A percentile compares a stretch with the other conserved stretches of the same genome.
These are phyloP conservation scores for Artemia franciscana DNA, from an alignment of 1,140 invertebrate species.

Conservation along the genomic window DNA sequence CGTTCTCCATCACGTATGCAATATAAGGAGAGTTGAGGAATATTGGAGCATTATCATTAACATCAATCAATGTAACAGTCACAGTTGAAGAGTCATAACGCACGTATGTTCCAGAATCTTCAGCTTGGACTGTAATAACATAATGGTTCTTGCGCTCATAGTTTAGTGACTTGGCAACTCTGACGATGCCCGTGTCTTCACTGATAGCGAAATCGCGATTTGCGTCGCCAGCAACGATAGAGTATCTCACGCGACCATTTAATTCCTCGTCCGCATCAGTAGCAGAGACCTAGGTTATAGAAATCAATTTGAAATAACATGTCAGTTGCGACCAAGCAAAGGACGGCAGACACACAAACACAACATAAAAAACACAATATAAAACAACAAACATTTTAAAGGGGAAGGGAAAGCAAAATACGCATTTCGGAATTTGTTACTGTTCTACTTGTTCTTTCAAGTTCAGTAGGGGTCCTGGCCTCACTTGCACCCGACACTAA, in stretches of 20 bases:
- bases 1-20: constrained; percentile 75
- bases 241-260: constrained; percentile 68
- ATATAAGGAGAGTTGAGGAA: constrained; percentile 75
- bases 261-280: constrained; percentile 70
- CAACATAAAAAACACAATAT: too few species aligned
- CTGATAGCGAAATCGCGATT: constrained; percentile 73
- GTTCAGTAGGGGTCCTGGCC: too few species aligned
- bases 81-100: constrained; percentile 41
- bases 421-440: too few species aligned
- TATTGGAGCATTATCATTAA: constrained; percentile 82
- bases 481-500: too few species aligned
- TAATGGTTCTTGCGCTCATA: constrained; percentile 70
- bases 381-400: too few species aligned
- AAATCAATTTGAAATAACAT: too few species aligned
- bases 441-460: too few species aligned
- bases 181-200: constrained; percentile 63
- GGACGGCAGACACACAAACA: constrained; percentile 22
- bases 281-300: constrained; percentile 60
- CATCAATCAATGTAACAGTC: constrained; percentile 46
- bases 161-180: constrained; percentile 71
- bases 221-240: constrained; percentile 62
- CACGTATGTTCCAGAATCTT: constrained; percentile 48
- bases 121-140: constrained; percentile 52
- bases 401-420: too few species aligned
- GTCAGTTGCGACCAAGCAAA: constrained; percentile 21